Conservation (phyloP, 1,140 invertebrate species). For the Micrasema minimum region DNA sequence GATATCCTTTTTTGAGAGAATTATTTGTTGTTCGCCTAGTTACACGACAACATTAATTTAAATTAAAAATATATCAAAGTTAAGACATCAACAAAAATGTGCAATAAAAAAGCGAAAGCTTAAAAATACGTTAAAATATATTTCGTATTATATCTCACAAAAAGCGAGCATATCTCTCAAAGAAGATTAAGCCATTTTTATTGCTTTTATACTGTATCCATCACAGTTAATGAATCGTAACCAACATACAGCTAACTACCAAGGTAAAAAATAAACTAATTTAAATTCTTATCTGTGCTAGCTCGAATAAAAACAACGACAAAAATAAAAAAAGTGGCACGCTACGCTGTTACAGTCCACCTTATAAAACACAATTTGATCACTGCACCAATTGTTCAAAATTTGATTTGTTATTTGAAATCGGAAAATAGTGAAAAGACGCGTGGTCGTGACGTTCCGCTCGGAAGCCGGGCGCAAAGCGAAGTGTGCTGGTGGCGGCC, state of each 20-base stretch:
- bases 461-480: background rate
- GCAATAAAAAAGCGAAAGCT: too few relatives aligned
- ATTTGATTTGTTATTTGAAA: background rate
- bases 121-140: too few relatives aligned
- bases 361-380: conserved; percentile 12
- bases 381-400: background rate
- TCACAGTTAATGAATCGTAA: conserved; percentile 20
- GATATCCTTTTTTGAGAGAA: too few relatives aligned
- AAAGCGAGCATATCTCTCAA: too few relatives aligned
- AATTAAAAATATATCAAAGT: too few relatives aligned
- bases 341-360: conserved; percentile 29
- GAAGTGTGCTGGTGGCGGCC: conserved; percentile 16
- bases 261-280: conserved; percentile 23
- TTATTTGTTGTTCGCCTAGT: too few relatives aligned
- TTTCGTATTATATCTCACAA: too few relatives aligned
- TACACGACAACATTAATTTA: too few relatives aligned
- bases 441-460: background rate
- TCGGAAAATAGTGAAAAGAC: conserved; percentile 17
- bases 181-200: too few relatives aligned
- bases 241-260: background rate
- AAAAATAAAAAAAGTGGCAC: conserved; percentile 30
- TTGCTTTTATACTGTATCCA: conserved; percentile 4
- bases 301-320: conserved; percentile 1
- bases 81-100: too few relatives aligned
- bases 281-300: conserved; percentile 1